Percentiles rank a stretch among this genome's conserved stretches.
These are phyloP conservation scores for Alitta virens DNA, from an alignment of 2,888 invertebrate genomes.

Conservation along the genomic window DNA sequence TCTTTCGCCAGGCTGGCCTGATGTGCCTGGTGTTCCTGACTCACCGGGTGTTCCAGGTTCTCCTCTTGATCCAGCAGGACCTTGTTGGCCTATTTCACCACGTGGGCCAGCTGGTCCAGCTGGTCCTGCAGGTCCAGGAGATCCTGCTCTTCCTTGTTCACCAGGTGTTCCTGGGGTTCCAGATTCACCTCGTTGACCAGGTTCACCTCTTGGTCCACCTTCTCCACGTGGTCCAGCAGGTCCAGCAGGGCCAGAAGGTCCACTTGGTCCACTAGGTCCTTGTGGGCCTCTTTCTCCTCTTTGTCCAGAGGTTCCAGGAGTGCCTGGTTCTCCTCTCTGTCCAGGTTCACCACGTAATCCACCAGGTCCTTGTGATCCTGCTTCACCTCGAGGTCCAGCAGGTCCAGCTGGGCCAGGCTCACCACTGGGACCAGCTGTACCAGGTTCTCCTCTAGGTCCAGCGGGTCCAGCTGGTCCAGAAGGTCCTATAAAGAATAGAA, in stretches of 20 bases:
- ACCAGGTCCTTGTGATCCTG: constrained; percentile 29
- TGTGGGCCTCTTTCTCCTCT: constrained; percentile 22
- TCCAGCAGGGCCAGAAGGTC: constrained; percentile 10
- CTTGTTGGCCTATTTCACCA: constrained; percentile 8
- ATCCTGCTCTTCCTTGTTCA: constrained; percentile 8
- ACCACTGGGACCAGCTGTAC: constrained; percentile 17
- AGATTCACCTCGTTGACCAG: neutral
- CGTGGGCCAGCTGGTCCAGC: constrained; percentile 7
- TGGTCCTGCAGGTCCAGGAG: constrained; percentile 4
- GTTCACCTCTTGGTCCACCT: constrained; percentile 9
- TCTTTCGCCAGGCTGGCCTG: constrained; percentile 10
- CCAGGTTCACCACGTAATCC: constrained; percentile 30
- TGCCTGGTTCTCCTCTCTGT: constrained; percentile 11
- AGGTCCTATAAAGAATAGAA: constrained; percentile 1
- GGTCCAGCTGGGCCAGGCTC: constrained; percentile 38
- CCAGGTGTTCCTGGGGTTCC: constrained; percentile 11
- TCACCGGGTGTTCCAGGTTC: constrained; percentile 5
- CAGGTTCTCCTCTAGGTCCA: neutral
- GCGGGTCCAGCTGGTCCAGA: constrained; percentile 12
- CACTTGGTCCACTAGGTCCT: constrained; percentile 23
- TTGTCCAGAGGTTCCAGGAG: constrained; percentile 16
- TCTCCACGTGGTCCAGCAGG: constrained; percentile 4
- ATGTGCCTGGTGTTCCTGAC: constrained; percentile 1
- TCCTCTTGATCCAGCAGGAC: constrained; percentile 8
- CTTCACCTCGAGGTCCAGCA: constrained; percentile 14